A percentile compares a stretch with the other conserved stretches of the same genome.
These are phyloP conservation scores for Liparis tanakae DNA, from an alignment of 2,797 vertebrate species.

Conservation along the genomic window DNA sequence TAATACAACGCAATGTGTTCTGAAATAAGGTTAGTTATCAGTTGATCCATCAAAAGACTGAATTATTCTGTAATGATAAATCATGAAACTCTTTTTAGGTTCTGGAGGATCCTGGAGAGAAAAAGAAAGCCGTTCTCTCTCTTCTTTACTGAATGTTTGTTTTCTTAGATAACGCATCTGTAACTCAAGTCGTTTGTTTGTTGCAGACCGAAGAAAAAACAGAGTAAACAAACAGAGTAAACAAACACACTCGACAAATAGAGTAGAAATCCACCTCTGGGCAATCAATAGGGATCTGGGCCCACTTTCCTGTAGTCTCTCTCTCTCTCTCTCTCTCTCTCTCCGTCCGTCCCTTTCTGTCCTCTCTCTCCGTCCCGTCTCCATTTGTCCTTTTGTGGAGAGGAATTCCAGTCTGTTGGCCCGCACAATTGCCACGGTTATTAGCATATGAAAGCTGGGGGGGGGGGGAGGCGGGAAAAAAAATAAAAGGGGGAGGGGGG, in stretches of 20 bases:
- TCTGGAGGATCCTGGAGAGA: not conserved
- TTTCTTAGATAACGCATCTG: not conserved
- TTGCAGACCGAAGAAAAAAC: not conserved
- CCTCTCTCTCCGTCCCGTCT: constrained; percentile 60
- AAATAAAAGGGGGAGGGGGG: constrained; percentile 5
- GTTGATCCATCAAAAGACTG: not conserved
- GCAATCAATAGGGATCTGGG: too few relatives aligned
- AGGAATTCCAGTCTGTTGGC: constrained; percentile 79
- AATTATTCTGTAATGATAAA: too few relatives aligned
- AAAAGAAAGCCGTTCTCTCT: not conserved
- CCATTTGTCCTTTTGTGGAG: constrained; percentile 71
- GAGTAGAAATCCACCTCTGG: constrained; percentile 11
- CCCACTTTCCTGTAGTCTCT: constrained; percentile 43
- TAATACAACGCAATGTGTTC: too few relatives aligned
- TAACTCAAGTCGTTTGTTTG: not conserved
- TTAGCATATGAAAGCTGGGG: constrained; percentile 82
- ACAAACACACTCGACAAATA: not conserved
- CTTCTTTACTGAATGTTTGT: not conserved
- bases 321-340: constrained; percentile 35
- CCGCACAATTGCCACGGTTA: constrained; percentile 67
- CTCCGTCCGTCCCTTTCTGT: constrained; percentile 60
- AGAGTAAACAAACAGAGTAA: not conserved
- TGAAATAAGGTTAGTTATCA: not conserved
- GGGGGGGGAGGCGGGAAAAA: constrained; percentile 63
- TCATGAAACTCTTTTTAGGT: not conserved